Conservation (phyloP, 1,140 invertebrate species). For the Pseudachorutes palmiensis region DNA sequence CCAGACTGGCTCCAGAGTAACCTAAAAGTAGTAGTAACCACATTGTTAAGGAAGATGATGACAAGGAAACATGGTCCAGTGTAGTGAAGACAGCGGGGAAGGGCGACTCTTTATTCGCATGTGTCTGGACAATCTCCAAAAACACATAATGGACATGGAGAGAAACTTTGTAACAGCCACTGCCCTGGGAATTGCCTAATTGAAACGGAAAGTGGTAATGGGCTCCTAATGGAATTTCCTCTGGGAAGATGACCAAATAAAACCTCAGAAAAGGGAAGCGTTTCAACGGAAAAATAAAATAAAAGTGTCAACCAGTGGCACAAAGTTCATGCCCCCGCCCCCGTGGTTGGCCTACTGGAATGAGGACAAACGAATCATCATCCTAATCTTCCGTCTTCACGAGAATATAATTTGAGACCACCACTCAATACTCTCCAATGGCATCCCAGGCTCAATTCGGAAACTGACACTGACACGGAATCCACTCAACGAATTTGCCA, state of each 20-base stretch:
- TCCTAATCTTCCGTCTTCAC: too few relatives aligned
- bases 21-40: slow-evolving; percentile 45
- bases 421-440: too few relatives aligned
- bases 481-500: too few relatives aligned
- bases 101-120: not conserved
- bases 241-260: slow-evolving; percentile 13
- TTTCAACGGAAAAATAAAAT: too few relatives aligned
- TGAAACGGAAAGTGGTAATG: slow-evolving; percentile 1
- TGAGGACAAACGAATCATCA: too few relatives aligned
- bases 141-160: slow-evolving; percentile 14
- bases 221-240: slow-evolving; percentile 11
- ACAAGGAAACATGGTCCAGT: too few relatives aligned
- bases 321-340: not conserved
- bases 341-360: too few relatives aligned
- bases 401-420: too few relatives aligned
- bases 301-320: too few relatives aligned
- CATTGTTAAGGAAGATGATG: not conserved
- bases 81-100: too few relatives aligned
- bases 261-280: not conserved
- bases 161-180: slow-evolving; percentile 9
- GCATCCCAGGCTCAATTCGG: too few relatives aligned
- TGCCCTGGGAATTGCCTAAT: slow-evolving; percentile 7
- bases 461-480: too few relatives aligned
- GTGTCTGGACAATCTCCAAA: slow-evolving; percentile 4
- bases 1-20: slow-evolving; percentile 59